Conservation (phyloP, 2,888 invertebrate genomes). For the Nephrocerus scutellatus region DNA sequence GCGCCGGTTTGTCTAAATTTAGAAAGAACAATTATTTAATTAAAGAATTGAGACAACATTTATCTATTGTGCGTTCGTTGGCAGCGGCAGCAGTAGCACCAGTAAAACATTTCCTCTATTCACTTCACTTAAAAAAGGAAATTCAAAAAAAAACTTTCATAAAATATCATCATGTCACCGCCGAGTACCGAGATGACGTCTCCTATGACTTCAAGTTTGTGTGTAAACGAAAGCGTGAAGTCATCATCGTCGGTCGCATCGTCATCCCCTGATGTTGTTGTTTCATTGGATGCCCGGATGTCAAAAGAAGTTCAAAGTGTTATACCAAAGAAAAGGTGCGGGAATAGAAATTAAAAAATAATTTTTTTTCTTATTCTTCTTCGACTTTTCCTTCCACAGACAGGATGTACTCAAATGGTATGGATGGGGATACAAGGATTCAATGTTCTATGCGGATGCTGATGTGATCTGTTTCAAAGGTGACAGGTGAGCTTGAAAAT, state of each 20-base stretch:
- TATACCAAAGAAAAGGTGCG: constrained; percentile 42
- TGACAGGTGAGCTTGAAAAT: constrained; percentile 72
- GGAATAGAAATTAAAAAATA: neutral
- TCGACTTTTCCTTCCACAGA: constrained; percentile 56
- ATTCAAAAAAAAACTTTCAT: too few species aligned
- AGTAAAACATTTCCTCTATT: too few species aligned
- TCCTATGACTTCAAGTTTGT: too few species aligned
- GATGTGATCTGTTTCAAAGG: constrained; percentile 71
- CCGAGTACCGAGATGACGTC: too few species aligned
- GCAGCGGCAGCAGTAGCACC: too few species aligned
- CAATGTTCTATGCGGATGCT: constrained; percentile 67
- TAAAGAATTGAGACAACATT: too few species aligned
- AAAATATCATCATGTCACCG: too few species aligned
- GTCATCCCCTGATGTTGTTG: constrained; percentile 21
- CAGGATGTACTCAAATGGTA: constrained; percentile 95
- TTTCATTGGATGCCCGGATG: constrained; percentile 35
- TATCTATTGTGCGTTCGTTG: neutral
- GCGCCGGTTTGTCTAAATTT: too few species aligned
- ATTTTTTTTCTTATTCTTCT: constrained; percentile 5
- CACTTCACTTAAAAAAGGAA: too few species aligned
- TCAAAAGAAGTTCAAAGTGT: constrained; percentile 38
- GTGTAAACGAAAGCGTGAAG: too few species aligned
- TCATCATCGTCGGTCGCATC: constrained; percentile 9
- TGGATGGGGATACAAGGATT: constrained; percentile 99
- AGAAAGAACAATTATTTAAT: too few species aligned